These are phyloP conservation scores for Babyrousa celebensis DNA, from an alignment of 2,797 vertebrate species.

Conservation along the genomic window DNA sequence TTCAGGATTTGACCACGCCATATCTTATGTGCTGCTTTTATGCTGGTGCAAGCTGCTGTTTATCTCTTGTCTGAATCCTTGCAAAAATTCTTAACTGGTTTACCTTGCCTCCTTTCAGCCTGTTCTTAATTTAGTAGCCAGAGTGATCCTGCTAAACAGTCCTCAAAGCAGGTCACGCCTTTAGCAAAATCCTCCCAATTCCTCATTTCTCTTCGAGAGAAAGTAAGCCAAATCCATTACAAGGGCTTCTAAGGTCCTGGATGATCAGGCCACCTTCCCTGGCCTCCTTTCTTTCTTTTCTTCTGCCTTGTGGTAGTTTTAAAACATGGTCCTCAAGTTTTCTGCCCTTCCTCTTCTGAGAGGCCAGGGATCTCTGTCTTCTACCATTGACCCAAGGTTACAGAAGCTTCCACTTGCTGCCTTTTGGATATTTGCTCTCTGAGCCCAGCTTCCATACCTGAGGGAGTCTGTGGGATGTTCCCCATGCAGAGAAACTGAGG, in stretches of 20 bases:
- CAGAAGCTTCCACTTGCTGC: not conserved
- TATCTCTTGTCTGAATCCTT: not conserved
- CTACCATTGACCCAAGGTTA: not conserved
- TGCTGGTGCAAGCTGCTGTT: not conserved
- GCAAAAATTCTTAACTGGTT: not conserved
- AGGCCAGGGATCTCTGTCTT: not conserved
- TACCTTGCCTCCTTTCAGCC: not conserved
- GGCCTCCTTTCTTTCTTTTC: not conserved
- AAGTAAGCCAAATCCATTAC: not conserved
- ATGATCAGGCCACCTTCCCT: not conserved
- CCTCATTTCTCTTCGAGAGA: not conserved
- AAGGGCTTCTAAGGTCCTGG: not conserved
- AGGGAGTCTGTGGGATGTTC: not conserved
- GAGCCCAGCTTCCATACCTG: no score
- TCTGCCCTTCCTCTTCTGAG: not conserved
- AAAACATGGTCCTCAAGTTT: not conserved
- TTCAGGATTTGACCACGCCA: not conserved
- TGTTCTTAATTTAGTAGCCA: conserved; percentile 33
- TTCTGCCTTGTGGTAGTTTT: not conserved
- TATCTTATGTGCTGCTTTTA: not conserved
- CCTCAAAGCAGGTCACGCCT: not conserved
- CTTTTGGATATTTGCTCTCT: not conserved
- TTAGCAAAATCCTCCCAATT: conserved; percentile 7
- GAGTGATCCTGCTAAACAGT: not conserved
- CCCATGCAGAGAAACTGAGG: not conserved